These are phyloP conservation scores for Otocyon megalotis DNA, from an alignment of 2,113 vertebrate species.

Conservation along the genomic window DNA sequence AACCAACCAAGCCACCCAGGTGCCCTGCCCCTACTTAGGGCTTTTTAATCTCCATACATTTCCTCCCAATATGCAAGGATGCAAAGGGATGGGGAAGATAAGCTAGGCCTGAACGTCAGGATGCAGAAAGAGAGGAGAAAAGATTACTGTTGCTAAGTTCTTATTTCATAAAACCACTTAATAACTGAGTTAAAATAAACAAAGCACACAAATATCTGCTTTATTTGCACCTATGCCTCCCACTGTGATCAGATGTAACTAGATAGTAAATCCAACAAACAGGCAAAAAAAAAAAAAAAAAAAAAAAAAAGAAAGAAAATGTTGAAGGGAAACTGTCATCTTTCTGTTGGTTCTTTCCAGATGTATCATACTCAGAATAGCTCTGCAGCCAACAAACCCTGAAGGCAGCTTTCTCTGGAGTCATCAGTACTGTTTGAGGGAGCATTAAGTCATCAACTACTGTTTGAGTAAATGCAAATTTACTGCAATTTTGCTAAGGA, in stretches of 20 bases:
- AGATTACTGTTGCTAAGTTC: neutral
- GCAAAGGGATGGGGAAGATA: neutral
- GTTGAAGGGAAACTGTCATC: neutral
- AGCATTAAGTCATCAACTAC: too few species aligned
- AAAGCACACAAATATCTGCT: neutral
- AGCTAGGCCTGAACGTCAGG: neutral
- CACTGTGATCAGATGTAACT: neutral
- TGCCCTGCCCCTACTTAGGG: neutral
- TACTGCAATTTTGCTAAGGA: neutral
- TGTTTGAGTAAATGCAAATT: too few species aligned
- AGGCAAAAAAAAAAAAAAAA: neutral
- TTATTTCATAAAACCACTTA: conserved; percentile 25
- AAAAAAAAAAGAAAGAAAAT: neutral
- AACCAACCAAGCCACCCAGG: neutral
- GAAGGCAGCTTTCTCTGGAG: neutral
- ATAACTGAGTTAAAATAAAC: neutral
- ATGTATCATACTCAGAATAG: neutral
- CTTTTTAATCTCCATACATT: neutral
- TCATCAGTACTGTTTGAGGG: neutral
- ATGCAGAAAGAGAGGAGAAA: neutral
- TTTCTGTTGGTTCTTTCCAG: neutral
- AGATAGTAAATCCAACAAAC: neutral
- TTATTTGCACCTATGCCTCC: neutral
- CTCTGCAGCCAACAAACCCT: neutral
- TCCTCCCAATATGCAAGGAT: neutral